Base-by-base conservation (phyloP, 2,797 vertebrate species). In the Esox lucius region DNA sequence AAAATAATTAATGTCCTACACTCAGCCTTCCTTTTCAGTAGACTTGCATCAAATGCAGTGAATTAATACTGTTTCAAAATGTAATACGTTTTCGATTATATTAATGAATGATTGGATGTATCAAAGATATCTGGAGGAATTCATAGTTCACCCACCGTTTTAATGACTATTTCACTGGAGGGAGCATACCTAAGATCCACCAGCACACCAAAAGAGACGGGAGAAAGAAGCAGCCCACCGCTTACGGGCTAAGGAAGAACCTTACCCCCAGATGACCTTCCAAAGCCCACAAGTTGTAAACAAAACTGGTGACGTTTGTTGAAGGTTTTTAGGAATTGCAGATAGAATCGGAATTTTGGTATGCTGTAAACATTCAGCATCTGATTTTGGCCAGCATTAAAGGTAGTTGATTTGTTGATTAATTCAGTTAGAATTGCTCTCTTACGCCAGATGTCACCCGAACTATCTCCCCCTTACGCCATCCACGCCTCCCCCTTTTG, bases 371-470 rank as follows among this genome's bases (percentile, higher is more conserved):
- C 22, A 26, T 61, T 61, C 0, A 12, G 11, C 22, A 24, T 61
- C 1, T 61, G 22, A 61, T 61, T 11, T 61, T 24, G 22, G 22
- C 11, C 22, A 1, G 11, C 56, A 61, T 13, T 24, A 61, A 39
- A 85, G 79, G 78, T 80, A 86, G 85, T 35, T 80, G 81, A 88
- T 86, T 90, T 89, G 83, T 80, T 82, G 78, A 81, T 61, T 79
- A 77, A 85, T 80, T 79, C 69, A 80, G 75, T 83, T 68, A 86
- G 86, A 84, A 80, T 56, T 42, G 68, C 84, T 81, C 81, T 74
- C 77, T 78, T 42, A 70, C 77, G 72, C 84, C 84, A 91, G 78
- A 91, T 88, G 84, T 80, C 73, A 87, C 51, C 74, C 80, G 68
- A 76, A 85, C 75, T 82, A 81, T 78, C 83, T 86, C 81, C 76